phyloP scores from a whole-genome alignment of 2,888 invertebrate genomes.

The Eupeodes latifasciatus region DNA sequence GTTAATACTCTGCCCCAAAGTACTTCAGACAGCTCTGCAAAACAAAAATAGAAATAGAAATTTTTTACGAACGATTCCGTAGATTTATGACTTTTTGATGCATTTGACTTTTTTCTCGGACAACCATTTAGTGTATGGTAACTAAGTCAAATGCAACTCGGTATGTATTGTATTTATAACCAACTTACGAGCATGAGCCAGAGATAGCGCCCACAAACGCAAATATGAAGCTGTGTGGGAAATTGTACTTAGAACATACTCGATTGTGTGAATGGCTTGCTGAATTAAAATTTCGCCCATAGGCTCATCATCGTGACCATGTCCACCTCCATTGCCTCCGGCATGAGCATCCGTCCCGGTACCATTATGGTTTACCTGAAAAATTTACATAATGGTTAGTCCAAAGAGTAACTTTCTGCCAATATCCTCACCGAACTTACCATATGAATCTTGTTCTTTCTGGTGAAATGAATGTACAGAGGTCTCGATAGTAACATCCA shows the following conservation, averaged over 20 bases:
- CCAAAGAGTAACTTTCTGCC: not conserved
- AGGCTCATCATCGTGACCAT: slow-evolving; percentile 86
- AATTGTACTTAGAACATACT: slow-evolving; percentile 97
- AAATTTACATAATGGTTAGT: too few relatives aligned
- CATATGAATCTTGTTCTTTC: slow-evolving; percentile 74
- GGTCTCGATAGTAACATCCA: slow-evolving; percentile 98
- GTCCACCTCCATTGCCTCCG: slow-evolving; percentile 62
- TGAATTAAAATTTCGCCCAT: slow-evolving; percentile 96
- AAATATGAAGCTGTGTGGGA: slow-evolving; percentile 99
- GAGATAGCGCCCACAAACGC: slow-evolving; percentile 97
- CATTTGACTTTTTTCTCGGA: too few relatives aligned
- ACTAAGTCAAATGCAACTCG: too few relatives aligned
- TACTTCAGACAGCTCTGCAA: slow-evolving; percentile 92
- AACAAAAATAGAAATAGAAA: too few relatives aligned
- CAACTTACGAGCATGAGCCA: slow-evolving; percentile 94
- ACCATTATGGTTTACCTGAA: too few relatives aligned
- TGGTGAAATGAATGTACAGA: slow-evolving; percentile 86
- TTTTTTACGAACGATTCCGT: too few relatives aligned
- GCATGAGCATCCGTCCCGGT: too few relatives aligned
- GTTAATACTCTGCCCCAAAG: slow-evolving; percentile 96
- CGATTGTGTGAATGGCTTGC: slow-evolving; percentile 98
- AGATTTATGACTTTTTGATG: too few relatives aligned
- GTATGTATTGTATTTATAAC: too few relatives aligned
- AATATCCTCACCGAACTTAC: not conserved
- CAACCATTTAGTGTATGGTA: too few relatives aligned